These are phyloP conservation scores for Philaethria dido DNA, from an alignment of 2,888 invertebrate species.

Conservation along the genomic window DNA sequence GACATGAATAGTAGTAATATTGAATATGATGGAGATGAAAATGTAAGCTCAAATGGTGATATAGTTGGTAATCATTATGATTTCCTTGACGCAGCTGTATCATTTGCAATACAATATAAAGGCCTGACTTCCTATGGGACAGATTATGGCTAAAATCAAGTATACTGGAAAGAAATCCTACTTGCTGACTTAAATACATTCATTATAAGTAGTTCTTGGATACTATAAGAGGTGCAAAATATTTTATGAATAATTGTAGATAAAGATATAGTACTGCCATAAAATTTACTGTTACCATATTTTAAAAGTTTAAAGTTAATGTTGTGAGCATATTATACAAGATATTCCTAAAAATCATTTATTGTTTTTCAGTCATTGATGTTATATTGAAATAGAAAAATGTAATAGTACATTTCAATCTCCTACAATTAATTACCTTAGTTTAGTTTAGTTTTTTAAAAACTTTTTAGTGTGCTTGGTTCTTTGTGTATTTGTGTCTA, in stretches of 20 bases:
- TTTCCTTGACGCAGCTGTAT: slow-evolving; percentile 89
- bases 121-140: slow-evolving; percentile 84
- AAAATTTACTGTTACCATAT: slow-evolving; percentile 33
- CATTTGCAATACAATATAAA: slow-evolving; percentile 89
- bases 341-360: neutral
- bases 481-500: neutral
- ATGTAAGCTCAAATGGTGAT: slow-evolving; percentile 50
- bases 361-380: neutral
- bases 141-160: slow-evolving; percentile 68
- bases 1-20: slow-evolving; percentile 50
- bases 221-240: slow-evolving; percentile 25
- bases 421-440: neutral
- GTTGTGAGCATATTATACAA: slow-evolving; percentile 9
- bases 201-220: slow-evolving; percentile 17
- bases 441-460: neutral
- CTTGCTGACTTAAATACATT: slow-evolving; percentile 22
- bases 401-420: neutral
- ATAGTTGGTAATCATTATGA: slow-evolving; percentile 70
- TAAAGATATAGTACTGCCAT: slow-evolving; percentile 23
- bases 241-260: slow-evolving; percentile 21
- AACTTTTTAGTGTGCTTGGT: neutral
- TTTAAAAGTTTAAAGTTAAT: slow-evolving; percentile 22
- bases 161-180: neutral
- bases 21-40: slow-evolving; percentile 53
- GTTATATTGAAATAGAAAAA: neutral